Evolutionary conservation across 2,888 invertebrate species (phyloP), one percentile per base, ranked within the genome.

Genomic region (Dryococelus australis): DNA sequence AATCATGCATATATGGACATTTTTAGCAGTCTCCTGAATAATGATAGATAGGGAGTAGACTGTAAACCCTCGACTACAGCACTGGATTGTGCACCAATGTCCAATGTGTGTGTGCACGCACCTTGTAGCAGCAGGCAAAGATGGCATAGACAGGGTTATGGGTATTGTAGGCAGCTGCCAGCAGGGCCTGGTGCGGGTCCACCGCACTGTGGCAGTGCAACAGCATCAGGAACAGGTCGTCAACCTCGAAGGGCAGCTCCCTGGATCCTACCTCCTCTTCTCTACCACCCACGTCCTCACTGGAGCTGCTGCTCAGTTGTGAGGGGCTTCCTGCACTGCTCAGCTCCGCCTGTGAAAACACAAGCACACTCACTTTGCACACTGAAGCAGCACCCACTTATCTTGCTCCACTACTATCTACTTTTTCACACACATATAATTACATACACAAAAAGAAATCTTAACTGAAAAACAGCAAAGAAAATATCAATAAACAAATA

Each of bases 41-140:
- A n/a, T n/a, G n/a, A n/a, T n/a, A n/a, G n/a, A n/a, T n/a, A n/a
- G n/a, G n/a, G n/a, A n/a, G n/a, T n/a, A n/a, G n/a, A n/a, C n/a
- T 4, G 35, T 35, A 35, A 3, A 35, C 35, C 35, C 35, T 35
- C 35, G 35, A 35, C 35, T 35, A 4, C 35, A 35, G 35, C 35
- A 35, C 35, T n/a, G 4, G 35, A 35, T 35, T 35, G 4, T 4
- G 35, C 35, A 35, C 35, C 35, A 35, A 35, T 35, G 35, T 35
- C 35, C 35, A 35, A 35, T 35, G 35, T 35, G 35, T 35, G 35
- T 35, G 35, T 35, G 35, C 47, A 47, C 47, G 78, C 90, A 95
- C 96, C 94, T 96, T 95, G 91, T 96, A 96, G 91, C 95, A 95
- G 88, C 95, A 95, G 24, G 96, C 96, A 81, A 96, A 93, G 88